phyloP scores from a whole-genome alignment of 2,797 vertebrate species.

The Chaetodon trifasciatus region DNA sequence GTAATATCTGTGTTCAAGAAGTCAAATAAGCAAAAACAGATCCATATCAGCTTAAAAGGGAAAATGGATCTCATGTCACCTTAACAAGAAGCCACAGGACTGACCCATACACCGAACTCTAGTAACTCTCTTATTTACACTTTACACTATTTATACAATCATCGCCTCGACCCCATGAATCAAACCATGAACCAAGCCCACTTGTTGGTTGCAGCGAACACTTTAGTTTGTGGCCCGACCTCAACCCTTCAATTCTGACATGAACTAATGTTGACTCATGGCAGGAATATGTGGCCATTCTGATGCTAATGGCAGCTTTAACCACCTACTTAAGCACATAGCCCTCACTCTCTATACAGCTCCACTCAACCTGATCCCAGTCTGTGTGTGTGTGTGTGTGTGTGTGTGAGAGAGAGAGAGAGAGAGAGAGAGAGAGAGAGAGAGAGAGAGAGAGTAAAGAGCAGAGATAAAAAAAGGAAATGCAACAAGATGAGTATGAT shows the following conservation, averaged over 20 bases:
- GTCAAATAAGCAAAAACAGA: background rate
- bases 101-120: background rate
- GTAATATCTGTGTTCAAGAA: background rate
- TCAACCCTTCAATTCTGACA: slow-evolving; percentile 77
- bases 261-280: slow-evolving; percentile 86
- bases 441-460: slow-evolving; percentile 40
- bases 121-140: background rate
- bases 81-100: background rate
- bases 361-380: slow-evolving; percentile 67
- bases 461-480: slow-evolving; percentile 24
- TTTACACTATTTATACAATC: slow-evolving; percentile 15
- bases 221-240: slow-evolving; percentile 63
- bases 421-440: slow-evolving; percentile 46
- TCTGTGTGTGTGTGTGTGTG: slow-evolving; percentile 47
- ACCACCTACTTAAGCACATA: slow-evolving; percentile 83
- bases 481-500: slow-evolving; percentile 1
- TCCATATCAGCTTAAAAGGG: background rate
- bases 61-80: background rate
- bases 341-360: slow-evolving; percentile 71
- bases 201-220: slow-evolving; percentile 51
- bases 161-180: slow-evolving; percentile 7
- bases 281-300: slow-evolving; percentile 83
- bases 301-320: slow-evolving; percentile 84
- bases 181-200: slow-evolving; percentile 53
- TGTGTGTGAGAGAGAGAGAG: slow-evolving; percentile 38